Conservation (phyloP, 2,888 invertebrate genomes). For the Nephrotoma appendiculata region DNA sequence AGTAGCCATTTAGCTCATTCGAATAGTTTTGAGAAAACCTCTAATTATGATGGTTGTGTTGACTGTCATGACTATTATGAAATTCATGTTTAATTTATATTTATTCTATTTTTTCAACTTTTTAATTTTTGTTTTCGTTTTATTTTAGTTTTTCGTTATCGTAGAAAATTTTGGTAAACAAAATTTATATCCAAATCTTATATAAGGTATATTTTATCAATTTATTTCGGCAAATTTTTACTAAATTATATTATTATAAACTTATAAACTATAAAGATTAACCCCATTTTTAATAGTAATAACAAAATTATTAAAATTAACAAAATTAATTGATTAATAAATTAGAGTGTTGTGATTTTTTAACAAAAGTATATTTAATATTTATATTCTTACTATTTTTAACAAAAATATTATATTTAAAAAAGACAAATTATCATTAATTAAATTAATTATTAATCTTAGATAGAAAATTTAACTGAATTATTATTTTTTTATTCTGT, state of each 20-base stretch:
- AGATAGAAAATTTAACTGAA: neutral
- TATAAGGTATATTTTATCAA: neutral
- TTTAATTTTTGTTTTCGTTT: neutral
- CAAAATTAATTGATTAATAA: neutral
- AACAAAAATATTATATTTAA: neutral
- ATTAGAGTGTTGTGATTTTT: neutral
- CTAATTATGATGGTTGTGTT: conserved; percentile 23
- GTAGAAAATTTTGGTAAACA: neutral
- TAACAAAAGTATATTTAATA: neutral
- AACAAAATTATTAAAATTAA: neutral
- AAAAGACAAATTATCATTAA: neutral
- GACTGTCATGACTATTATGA: conserved; percentile 36
- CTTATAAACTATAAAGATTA: neutral
- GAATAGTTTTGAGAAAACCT: conserved; percentile 9
- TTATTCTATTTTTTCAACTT: neutral
- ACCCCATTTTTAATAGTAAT: neutral
- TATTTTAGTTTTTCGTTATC: neutral
- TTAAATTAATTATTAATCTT: neutral
- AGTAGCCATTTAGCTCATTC: conserved; percentile 16
- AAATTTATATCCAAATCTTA: neutral
- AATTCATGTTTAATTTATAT: conserved; percentile 40
- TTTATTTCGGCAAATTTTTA: neutral
- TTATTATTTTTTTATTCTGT: neutral
- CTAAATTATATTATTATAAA: neutral
- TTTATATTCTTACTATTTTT: neutral